These are phyloP conservation scores for Cacoxenus indagator DNA, from an alignment of 2,888 invertebrate genomes.

Conservation along the genomic window DNA sequence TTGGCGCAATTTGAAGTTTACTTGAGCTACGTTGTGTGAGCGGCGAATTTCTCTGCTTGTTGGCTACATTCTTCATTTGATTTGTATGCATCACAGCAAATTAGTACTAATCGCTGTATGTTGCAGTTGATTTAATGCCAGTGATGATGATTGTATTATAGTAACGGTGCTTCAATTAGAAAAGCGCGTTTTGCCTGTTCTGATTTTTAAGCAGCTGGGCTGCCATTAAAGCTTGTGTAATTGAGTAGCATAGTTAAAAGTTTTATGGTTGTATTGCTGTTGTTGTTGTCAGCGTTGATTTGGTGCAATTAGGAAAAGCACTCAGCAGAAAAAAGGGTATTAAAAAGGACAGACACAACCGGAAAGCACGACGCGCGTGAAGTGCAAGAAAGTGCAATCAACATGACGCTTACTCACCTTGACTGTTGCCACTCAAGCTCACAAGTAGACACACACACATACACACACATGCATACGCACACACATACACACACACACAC, in stretches of 20 bases:
- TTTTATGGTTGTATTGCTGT: not conserved
- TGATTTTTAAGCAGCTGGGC: not conserved
- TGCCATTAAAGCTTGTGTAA: constrained; percentile 1
- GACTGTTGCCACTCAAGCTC: not conserved
- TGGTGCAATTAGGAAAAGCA: constrained; percentile 8
- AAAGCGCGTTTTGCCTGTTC: constrained; percentile 7
- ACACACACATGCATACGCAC: constrained; percentile 19
- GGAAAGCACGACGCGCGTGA: not conserved
- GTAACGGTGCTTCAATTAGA: constrained; percentile 2
- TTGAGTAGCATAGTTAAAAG: constrained; percentile 2
- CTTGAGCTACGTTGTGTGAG: no score
- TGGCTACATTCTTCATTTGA: constrained; percentile 20
- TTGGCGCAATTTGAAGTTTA: no score
- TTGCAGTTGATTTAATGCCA: constrained; percentile 51
- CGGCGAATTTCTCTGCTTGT: constrained; percentile 8
- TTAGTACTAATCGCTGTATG: constrained; percentile 51
- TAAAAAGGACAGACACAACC: not conserved
- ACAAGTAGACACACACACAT: constrained; percentile 38
- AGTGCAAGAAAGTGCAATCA: not conserved
- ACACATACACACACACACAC: constrained; percentile 20
- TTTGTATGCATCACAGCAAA: constrained; percentile 56
- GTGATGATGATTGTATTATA: not conserved
- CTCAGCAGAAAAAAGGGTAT: not conserved
- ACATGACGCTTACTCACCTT: constrained; percentile 3
- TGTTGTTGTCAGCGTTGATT: not conserved